Base-by-base conservation (phyloP, 2,113 vertebrate species). In the Mormyrus iriodes region DNA sequence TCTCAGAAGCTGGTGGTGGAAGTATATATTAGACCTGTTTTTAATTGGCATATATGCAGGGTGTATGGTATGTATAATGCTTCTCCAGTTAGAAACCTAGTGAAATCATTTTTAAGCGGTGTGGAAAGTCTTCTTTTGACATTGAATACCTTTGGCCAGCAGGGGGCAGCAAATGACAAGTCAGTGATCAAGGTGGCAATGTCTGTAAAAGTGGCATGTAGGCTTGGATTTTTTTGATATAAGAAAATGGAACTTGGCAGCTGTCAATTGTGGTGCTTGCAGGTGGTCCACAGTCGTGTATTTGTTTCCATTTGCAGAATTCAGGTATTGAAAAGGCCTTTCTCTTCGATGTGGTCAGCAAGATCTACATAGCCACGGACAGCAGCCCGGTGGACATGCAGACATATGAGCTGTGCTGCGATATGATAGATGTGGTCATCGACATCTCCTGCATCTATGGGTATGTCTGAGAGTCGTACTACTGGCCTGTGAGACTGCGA, bases 301-400 rank as follows among this genome's bases (percentile, higher is more conserved):
- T 10, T 87, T 44, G 52, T 42, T 65, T 31, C 49, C 39, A 97
- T 8, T 58, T 13, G 90, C 93, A 97, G 97, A 97, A 97, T 95
- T 97, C 97, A 91, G 97, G 97, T 88, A 97, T 97, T 93, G 97
- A 97, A 93, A 97, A 97, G 91, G 97, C 97, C 1, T 97, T 97
- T 95, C 95, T 97, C 17, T 97, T 97, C 94, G 97, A 97, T 90
- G 97, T 97, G 92, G 97, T 97, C 93, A 97, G 97, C 94, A 97
- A 97, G 93, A 97, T 97, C 93, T 97, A 97, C 92, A 97, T 97
- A 88, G 97, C 97, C 90, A 97, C 97, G 0, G 97, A 97, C 92
- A 97, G 97, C 89, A 95, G 96, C 89, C 97, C 97, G 1, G 97
- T 97, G 94, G 97, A 97, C 88, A 97, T 97, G 97, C 97, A 97